These are phyloP conservation scores for Hassar affinis DNA, from an alignment of 2,113 vertebrate species.

Conservation along the genomic window DNA sequence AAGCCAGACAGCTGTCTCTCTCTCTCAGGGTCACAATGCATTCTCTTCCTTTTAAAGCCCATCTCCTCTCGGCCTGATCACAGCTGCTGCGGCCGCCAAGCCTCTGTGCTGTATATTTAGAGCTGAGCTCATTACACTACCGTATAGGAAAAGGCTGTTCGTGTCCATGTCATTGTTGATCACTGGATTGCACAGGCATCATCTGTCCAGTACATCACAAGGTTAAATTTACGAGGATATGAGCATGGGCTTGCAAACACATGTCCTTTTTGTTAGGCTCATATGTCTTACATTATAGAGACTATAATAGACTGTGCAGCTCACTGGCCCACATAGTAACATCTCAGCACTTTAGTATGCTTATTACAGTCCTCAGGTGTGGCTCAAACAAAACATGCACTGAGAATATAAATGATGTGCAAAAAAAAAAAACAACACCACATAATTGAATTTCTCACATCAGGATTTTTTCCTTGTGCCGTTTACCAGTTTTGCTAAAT, in stretches of 20 bases:
- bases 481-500: slow-evolving; percentile 37
- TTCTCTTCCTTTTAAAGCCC: slow-evolving; percentile 82
- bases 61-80: slow-evolving; percentile 41
- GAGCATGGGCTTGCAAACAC: background rate
- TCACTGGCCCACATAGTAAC: background rate
- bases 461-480: background rate
- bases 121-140: slow-evolving; percentile 46
- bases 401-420: slow-evolving; percentile 27
- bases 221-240: background rate
- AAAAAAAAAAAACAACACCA: background rate
- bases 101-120: slow-evolving; percentile 52
- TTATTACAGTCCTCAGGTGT: background rate
- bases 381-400: background rate
- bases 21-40: slow-evolving; percentile 72
- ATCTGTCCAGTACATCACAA: slow-evolving; percentile 2
- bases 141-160: slow-evolving; percentile 33
- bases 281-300: background rate
- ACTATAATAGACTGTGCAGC: background rate
- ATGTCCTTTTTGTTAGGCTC: background rate
- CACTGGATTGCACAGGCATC: background rate
- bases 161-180: slow-evolving; percentile 40
- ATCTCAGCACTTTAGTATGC: background rate
- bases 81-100: slow-evolving; percentile 43
- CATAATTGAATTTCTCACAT: slow-evolving; percentile 34
- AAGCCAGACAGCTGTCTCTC: slow-evolving; percentile 76